phyloP scores from a whole-genome alignment of 2,113 vertebrate genomes.

The Agapornis roseicollis region DNA sequence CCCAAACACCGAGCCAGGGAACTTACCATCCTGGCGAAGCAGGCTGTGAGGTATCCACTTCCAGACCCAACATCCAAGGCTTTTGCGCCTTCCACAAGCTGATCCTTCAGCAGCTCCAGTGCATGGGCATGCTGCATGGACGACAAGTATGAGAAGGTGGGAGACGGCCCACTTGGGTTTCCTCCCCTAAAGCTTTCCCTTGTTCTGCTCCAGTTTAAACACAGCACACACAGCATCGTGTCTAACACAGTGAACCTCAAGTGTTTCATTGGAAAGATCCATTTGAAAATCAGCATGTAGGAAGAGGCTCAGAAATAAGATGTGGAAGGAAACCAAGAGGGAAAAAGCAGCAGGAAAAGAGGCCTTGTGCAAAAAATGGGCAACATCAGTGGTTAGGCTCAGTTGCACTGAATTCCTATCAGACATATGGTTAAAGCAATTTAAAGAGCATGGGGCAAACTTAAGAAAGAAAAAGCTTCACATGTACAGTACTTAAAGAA shows the following conservation, averaged over 20 bases:
- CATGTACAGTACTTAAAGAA: neutral
- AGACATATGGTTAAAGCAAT: neutral
- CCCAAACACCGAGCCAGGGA: neutral
- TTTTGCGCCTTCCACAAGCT: constrained; percentile 83
- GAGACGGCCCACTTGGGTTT: neutral
- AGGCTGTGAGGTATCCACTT: constrained; percentile 89
- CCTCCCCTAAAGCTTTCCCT: neutral
- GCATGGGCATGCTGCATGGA: constrained; percentile 85
- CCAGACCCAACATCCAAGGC: constrained; percentile 91
- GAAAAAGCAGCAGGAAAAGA: neutral
- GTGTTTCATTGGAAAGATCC: neutral
- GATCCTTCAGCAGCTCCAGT: constrained; percentile 85
- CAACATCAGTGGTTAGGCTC: neutral
- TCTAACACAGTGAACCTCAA: neutral
- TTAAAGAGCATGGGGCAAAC: neutral
- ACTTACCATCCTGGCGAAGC: constrained; percentile 90
- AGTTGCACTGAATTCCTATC: neutral
- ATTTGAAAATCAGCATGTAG: neutral
- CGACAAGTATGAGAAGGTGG: neutral
- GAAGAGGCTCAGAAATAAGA: neutral
- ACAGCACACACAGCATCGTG: accelerated
- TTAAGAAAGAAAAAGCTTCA: neutral
- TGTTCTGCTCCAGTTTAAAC: neutral
- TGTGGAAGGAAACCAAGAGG: neutral
- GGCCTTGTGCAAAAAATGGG: neutral